Evolutionary conservation across 2,797 vertebrate genomes (phyloP).

Genomic region (Lacerta viridis): DNA sequence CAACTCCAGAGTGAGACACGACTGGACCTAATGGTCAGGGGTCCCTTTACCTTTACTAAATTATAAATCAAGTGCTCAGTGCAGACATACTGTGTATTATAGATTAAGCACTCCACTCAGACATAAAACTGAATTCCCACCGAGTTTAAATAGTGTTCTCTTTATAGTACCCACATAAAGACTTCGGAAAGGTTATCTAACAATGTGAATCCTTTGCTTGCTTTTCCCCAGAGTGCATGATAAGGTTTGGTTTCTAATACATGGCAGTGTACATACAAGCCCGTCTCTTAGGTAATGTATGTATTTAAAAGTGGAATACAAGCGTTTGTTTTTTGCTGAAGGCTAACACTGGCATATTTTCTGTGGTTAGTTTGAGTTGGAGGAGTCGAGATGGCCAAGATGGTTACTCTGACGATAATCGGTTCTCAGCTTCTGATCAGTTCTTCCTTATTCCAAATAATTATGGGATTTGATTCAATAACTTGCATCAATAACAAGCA

Average conservation of each 20-base stretch:
- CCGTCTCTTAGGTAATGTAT: neutral
- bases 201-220: neutral
- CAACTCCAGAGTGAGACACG: no score
- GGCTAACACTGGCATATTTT: neutral
- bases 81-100: neutral
- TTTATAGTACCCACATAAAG: neutral
- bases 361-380: constrained; percentile 29
- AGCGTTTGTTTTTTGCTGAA: neutral
- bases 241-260: neutral
- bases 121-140: neutral
- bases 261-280: neutral
- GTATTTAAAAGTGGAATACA: neutral
- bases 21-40: no score
- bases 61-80: constrained; percentile 27
- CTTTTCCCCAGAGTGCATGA: constrained; percentile 9
- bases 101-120: neutral
- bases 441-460: neutral
- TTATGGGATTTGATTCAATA: neutral
- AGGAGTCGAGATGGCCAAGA: fast-evolving
- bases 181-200: neutral
- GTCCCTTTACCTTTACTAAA: neutral
- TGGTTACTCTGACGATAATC: neutral
- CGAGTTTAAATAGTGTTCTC: neutral
- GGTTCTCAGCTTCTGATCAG: neutral
- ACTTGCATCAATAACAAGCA: neutral